Conservation (phyloP, 2,888 invertebrate genomes). For the Frankliniella intonsa region DNA sequence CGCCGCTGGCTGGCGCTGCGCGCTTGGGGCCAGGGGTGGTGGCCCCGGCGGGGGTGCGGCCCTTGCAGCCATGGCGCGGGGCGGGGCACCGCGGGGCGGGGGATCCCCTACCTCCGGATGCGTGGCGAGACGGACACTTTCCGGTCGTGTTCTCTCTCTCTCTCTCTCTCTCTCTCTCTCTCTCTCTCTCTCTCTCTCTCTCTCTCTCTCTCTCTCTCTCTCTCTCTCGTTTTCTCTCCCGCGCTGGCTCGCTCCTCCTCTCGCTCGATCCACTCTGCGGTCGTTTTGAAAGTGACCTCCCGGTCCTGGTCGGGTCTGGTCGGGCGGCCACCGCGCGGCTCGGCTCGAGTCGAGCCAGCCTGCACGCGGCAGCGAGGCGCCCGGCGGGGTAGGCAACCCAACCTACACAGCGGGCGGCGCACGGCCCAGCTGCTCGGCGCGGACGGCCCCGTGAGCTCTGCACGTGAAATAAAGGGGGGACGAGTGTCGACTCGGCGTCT, state of each 20-base stretch:
- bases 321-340: too few relatives aligned
- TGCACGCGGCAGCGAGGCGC: too few relatives aligned
- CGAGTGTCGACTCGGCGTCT: background rate
- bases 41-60: background rate
- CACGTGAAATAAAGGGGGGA: too few relatives aligned
- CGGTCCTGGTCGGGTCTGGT: background rate
- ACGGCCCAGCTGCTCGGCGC: background rate
- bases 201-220: background rate
- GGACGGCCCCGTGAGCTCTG: background rate
- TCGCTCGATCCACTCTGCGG: background rate
- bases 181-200: too few relatives aligned
- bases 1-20: background rate
- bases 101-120: background rate
- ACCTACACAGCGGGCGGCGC: background rate
- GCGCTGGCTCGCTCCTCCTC: background rate
- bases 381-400: background rate
- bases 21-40: background rate
- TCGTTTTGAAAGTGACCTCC: slow-evolving; percentile 21
- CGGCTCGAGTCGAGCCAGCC: too few relatives aligned
- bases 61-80: background rate
- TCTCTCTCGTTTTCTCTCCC: too few relatives aligned
- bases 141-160: background rate
- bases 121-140: background rate
- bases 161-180: too few relatives aligned
- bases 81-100: background rate